phyloP scores from a whole-genome alignment of 2,113 vertebrate species.

The Okapia johnstoni region DNA sequence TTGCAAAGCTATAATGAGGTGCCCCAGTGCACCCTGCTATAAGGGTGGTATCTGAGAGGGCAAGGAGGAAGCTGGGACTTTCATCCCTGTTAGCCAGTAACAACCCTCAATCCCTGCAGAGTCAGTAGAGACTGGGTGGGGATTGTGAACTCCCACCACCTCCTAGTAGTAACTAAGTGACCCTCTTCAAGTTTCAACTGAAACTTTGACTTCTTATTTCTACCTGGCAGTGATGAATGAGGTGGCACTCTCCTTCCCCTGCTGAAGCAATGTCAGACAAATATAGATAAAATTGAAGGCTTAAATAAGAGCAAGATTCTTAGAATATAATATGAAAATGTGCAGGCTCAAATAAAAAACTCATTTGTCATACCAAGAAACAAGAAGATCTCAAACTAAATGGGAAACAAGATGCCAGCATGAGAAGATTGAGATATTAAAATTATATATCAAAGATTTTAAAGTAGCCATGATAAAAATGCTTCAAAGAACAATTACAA shows the following conservation, averaged over 20 bases:
- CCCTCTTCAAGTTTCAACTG: background rate
- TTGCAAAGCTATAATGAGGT: background rate
- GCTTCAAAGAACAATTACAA: background rate
- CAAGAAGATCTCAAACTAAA: background rate
- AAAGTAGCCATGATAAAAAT: background rate
- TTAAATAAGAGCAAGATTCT: background rate
- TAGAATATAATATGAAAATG: background rate
- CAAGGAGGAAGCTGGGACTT: background rate
- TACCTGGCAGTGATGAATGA: background rate
- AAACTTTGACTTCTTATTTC: background rate
- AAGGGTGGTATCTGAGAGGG: background rate
- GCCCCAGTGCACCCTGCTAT: background rate
- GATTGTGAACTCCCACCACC: background rate
- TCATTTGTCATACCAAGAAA: background rate
- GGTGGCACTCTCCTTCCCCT: background rate
- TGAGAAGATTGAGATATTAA: background rate
- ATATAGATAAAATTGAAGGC: background rate
- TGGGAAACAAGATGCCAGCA: background rate
- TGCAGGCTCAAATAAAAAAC: background rate
- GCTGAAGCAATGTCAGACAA: background rate
- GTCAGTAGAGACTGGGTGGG: background rate
- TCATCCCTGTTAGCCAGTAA: background rate
- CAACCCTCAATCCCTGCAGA: background rate
- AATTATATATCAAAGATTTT: background rate
- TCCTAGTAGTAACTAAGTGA: background rate